These are phyloP conservation scores for Neolamprologus variostigma DNA, from an alignment of 2,113 vertebrate species.

Conservation along the genomic window DNA sequence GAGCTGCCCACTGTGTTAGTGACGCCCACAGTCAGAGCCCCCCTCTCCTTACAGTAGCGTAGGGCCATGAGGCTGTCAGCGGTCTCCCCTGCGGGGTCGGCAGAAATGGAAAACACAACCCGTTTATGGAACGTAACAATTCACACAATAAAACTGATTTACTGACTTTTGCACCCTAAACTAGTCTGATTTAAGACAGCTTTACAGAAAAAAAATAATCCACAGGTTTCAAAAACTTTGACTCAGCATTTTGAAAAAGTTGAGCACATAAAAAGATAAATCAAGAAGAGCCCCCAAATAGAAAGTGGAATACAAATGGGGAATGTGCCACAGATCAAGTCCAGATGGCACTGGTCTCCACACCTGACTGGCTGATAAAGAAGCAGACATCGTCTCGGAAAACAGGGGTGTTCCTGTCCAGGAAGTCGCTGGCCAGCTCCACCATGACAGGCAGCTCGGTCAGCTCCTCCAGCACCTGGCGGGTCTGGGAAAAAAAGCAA, in stretches of 20 bases:
- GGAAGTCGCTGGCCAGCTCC: conserved; percentile 94
- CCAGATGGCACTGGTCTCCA: neutral
- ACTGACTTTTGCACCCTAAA: neutral
- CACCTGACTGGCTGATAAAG: conserved; percentile 98
- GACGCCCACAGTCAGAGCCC: conserved; percentile 90
- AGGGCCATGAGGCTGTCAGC: conserved; percentile 93
- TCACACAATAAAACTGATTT: neutral
- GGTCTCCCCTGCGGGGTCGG: conserved; percentile 80
- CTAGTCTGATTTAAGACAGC: neutral
- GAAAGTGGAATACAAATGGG: neutral
- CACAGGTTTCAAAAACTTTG: neutral
- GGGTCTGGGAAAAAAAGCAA: conserved; percentile 74
- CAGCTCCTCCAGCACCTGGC: conserved; percentile 93
- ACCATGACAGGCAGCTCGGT: conserved; percentile 98
- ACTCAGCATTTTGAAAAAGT: neutral
- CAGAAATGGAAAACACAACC: neutral
- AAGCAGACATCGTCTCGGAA: conserved; percentile 98
- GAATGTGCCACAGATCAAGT: neutral
- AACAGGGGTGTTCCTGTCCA: conserved; percentile 96
- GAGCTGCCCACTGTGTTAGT: conserved; percentile 99
- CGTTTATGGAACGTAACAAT: neutral
- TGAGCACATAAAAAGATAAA: neutral
- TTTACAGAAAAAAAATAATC: neutral
- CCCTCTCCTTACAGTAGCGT: conserved; percentile 90
- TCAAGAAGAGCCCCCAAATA: neutral